Conservation (phyloP, 2,888 invertebrate species). For the Willowsia nigromaculata region DNA sequence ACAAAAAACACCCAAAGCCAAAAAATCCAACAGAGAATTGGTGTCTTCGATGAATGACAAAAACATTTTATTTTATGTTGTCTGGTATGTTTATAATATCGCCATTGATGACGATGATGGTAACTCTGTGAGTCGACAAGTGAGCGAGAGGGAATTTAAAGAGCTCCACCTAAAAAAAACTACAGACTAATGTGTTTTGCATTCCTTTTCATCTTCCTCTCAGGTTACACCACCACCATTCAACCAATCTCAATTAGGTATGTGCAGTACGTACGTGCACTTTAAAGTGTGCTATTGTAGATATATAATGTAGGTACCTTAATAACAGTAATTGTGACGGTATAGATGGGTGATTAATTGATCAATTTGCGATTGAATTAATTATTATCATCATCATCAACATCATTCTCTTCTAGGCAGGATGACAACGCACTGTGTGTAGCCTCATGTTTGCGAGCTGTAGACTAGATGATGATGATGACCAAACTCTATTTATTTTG, state of each 20-base stretch:
- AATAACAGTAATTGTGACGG: slow-evolving; percentile 21
- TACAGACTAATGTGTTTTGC: slow-evolving; percentile 40
- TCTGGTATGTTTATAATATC: neutral
- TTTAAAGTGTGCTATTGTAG: slow-evolving; percentile 3
- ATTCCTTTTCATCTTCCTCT: slow-evolving; percentile 80
- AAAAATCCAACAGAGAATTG: slow-evolving; percentile 29
- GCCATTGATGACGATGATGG: slow-evolving; percentile 21
- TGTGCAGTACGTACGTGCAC: neutral
- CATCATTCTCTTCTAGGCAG: neutral
- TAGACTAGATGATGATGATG: neutral
- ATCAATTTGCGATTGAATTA: slow-evolving; percentile 72
- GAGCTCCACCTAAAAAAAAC: slow-evolving; percentile 59
- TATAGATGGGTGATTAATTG: slow-evolving; percentile 70
- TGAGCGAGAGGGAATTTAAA: slow-evolving; percentile 42
- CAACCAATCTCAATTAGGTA: slow-evolving; percentile 15
- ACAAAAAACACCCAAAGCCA: slow-evolving; percentile 37
- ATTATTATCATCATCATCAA: slow-evolving; percentile 44
- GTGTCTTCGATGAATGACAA: slow-evolving; percentile 41
- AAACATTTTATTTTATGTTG: neutral
- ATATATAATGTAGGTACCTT: slow-evolving; percentile 33
- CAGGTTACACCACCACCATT: slow-evolving; percentile 32
- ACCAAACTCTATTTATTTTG: slow-evolving; percentile 6
- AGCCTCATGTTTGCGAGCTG: neutral
- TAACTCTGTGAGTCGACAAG: slow-evolving; percentile 14
- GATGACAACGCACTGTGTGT: neutral